Conservation (phyloP, 2,113 vertebrate species). For the Stegostoma tigrinum region DNA sequence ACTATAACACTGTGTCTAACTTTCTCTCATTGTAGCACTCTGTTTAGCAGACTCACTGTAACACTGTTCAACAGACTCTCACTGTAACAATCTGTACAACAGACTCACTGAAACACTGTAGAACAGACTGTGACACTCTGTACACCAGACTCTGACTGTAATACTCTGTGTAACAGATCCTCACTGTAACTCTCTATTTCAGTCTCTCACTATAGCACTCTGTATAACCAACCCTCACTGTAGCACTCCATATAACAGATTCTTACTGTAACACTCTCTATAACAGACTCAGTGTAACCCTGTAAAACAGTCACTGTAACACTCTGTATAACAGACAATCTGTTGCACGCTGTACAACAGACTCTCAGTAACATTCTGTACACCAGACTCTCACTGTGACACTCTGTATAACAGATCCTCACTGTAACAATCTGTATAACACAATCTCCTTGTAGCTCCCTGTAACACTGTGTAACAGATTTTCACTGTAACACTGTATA, state of each 20-base stretch:
- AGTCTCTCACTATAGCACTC: not conserved
- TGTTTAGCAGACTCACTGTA: not conserved
- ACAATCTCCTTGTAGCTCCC: not conserved
- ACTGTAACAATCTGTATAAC: not conserved
- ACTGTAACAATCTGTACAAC: not conserved
- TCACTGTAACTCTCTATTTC: no score
- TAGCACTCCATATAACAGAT: not conserved
- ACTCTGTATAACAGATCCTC: not conserved
- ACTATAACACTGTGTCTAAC: not conserved
- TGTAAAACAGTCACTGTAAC: not conserved
- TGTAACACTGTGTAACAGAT: not conserved
- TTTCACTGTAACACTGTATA: not conserved
- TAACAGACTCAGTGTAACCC: not conserved
- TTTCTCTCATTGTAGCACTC: not conserved
- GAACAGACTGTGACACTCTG: not conserved
- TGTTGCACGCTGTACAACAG: no score
- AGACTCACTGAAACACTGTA: not conserved
- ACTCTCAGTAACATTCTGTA: not conserved
- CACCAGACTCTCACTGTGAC: not conserved
- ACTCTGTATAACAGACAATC: not conserved
- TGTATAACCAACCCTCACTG: not conserved
- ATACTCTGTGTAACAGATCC: no score
- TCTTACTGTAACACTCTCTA: not conserved
- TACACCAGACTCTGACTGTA: not conserved
- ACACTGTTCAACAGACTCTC: not conserved